A percentile compares a stretch with the other conserved stretches of the same genome.
Conservation (phyloP, 2,888 invertebrate species). For the Pachydiplax longipennis region DNA sequence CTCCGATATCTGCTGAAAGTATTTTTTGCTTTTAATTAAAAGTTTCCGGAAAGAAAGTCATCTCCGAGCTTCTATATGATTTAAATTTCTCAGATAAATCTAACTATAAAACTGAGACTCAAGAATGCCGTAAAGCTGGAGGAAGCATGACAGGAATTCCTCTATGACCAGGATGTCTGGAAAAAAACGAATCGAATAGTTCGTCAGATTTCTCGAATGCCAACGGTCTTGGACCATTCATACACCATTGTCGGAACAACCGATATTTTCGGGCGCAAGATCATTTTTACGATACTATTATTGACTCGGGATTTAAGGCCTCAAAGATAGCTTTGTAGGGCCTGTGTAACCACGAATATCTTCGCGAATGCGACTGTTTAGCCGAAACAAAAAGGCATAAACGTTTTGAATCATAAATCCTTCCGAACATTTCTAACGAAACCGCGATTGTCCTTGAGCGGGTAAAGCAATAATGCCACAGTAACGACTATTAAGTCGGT, state of each 20-base stretch:
- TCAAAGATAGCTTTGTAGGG: not conserved
- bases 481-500: constrained; percentile 5
- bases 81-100: no score
- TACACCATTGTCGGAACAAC: not conserved
- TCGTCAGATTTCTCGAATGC: no score
- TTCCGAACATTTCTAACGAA: not conserved
- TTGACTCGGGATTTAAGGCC: not conserved
- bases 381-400: not conserved
- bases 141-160: no score
- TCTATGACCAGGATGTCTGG: no score
- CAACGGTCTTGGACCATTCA: not conserved
- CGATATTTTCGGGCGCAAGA: not conserved
- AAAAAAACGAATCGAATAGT: no score
- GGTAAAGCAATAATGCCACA: constrained; percentile 23
- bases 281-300: not conserved
- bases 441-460: constrained; percentile 9
- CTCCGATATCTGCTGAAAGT: no score
- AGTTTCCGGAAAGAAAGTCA: no score
- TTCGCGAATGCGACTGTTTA: not conserved
- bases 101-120: no score
- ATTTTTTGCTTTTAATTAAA: no score
- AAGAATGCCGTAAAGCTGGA: no score
- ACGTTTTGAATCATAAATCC: not conserved
- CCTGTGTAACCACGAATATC: not conserved
- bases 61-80: no score